Evolutionary conservation across 2,113 vertebrate genomes (phyloP).

Genomic region (Lepus europaeus): DNA sequence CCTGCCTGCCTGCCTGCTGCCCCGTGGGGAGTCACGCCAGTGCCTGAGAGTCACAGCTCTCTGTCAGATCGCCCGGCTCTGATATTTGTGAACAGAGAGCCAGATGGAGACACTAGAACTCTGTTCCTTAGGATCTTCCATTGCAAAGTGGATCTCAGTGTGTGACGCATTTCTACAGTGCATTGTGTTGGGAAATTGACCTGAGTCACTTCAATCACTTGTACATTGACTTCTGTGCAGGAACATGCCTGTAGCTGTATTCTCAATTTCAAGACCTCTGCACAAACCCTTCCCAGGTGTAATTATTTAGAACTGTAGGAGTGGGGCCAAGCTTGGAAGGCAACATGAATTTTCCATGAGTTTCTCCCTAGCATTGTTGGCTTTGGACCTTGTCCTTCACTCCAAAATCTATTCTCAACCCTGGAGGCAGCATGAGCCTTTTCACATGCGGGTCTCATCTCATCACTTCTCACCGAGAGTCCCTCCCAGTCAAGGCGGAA

Average conservation of each 20-base stretch:
- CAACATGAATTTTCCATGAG: neutral
- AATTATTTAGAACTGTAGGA: neutral
- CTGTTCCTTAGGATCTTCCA: neutral
- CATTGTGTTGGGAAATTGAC: neutral
- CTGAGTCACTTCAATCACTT: neutral
- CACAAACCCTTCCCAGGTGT: neutral
- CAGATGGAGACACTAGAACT: neutral
- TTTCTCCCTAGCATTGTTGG: neutral
- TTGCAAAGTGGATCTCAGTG: neutral
- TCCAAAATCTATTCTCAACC: neutral
- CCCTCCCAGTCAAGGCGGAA: neutral
- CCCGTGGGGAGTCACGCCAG: fast-evolving
- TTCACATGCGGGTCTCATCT: neutral
- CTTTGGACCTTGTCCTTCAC: neutral
- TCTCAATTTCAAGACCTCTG: neutral
- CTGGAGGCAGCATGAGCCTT: no score
- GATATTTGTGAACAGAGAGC: neutral
- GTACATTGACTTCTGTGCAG: neutral
- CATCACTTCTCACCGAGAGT: neutral
- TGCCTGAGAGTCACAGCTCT: neutral
- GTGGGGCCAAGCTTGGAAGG: neutral
- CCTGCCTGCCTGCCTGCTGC: neutral
- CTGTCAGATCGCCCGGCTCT: neutral
- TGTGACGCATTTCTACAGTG: neutral
- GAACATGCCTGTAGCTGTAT: neutral